Evolutionary conservation across 2,797 vertebrate genomes (phyloP).

Genomic region (Lithobates pipiens): DNA sequence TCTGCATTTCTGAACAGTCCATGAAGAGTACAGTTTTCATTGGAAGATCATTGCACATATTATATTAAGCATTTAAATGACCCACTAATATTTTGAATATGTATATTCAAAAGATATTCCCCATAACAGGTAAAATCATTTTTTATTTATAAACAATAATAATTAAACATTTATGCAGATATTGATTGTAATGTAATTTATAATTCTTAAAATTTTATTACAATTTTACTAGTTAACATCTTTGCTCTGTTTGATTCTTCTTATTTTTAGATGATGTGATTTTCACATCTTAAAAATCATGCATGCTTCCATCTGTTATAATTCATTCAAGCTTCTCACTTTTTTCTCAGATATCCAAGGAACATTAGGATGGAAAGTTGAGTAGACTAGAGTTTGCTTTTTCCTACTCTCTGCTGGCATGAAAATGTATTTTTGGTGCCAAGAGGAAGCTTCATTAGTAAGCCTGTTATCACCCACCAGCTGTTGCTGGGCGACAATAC

Average conservation of each 20-base stretch:
- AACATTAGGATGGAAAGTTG: slow-evolving; percentile 40
- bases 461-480: slow-evolving; percentile 44
- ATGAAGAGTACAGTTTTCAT: not conserved
- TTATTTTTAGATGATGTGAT: slow-evolving; percentile 20
- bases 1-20: not conserved
- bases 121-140: too few species aligned
- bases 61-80: not conserved
- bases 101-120: too few species aligned
- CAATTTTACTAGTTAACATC: slow-evolving; percentile 28
- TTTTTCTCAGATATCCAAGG: slow-evolving; percentile 34
- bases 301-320: slow-evolving; percentile 40
- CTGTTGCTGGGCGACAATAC: slow-evolving; percentile 43
- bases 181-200: not conserved
- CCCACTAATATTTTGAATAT: not conserved
- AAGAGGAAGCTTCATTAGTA: slow-evolving; percentile 37
- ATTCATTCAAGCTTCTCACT: slow-evolving; percentile 31
- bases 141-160: too few species aligned
- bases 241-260: slow-evolving; percentile 15
- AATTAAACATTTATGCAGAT: not conserved
- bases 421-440: slow-evolving; percentile 36
- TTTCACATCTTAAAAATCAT: slow-evolving; percentile 32
- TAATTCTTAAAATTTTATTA: not conserved
- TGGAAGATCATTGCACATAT: not conserved
- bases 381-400: slow-evolving; percentile 35
- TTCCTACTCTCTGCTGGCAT: slow-evolving; percentile 41